Evolutionary conservation across 2,113 vertebrate species (phyloP).

Genomic region (Xiphorhynchus elegans): DNA sequence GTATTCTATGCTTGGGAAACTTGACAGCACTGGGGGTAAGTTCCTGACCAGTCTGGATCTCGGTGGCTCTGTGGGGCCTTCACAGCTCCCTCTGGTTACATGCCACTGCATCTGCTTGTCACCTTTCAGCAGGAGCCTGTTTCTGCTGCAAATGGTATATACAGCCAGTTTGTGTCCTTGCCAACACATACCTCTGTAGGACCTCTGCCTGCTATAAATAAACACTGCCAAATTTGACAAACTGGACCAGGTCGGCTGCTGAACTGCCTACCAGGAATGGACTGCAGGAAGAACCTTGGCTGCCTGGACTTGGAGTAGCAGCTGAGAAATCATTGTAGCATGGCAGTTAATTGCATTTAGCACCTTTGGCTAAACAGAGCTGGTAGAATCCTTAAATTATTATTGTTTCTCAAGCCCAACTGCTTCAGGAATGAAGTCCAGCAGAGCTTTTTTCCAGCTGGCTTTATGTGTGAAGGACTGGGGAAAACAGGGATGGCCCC

Average conservation of each 20-base stretch:
- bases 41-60: background rate
- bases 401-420: background rate
- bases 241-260: conserved; percentile 26
- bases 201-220: conserved; percentile 80
- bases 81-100: background rate
- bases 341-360: background rate
- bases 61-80: background rate
- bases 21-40: background rate
- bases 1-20: background rate
- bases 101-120: background rate
- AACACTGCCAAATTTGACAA: conserved; percentile 69
- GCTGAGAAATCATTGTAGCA: background rate
- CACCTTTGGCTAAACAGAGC: background rate
- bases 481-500: background rate
- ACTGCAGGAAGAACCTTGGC: background rate
- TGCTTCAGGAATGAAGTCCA: background rate
- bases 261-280: conserved; percentile 54
- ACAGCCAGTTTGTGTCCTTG: conserved; percentile 48
- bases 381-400: background rate
- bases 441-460: background rate
- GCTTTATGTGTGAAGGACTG: background rate
- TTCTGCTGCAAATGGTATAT: conserved; percentile 49
- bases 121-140: conserved; percentile 50
- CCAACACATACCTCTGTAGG: conserved; percentile 72
- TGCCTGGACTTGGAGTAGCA: background rate